Conservation (phyloP, 2,888 invertebrate genomes). For the Saturnia pavonia region DNA sequence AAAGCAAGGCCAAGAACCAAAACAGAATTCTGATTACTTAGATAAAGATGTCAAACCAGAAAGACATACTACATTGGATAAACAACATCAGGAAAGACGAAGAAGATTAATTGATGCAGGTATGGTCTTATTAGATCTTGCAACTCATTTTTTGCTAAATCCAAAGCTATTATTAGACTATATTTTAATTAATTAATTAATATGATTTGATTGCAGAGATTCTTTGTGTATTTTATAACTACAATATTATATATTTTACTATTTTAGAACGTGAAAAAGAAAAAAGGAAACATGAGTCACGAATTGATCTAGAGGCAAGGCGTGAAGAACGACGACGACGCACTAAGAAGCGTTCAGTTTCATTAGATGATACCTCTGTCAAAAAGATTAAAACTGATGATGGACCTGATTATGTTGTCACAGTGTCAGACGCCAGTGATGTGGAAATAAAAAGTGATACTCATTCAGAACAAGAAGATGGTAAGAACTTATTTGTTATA, state of each 20-base stretch:
- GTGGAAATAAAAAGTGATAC: conserved; percentile 74
- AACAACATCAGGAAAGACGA: conserved; percentile 82
- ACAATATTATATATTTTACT: conserved; percentile 16
- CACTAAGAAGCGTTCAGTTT: conserved; percentile 68
- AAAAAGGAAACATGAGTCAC: conserved; percentile 88
- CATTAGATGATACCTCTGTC: conserved; percentile 54
- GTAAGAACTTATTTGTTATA: conserved; percentile 37
- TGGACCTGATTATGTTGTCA: conserved; percentile 72
- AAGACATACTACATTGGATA: conserved; percentile 68
- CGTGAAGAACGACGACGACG: conserved; percentile 83
- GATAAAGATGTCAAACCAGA: conserved; percentile 71
- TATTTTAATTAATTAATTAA: not conserved
- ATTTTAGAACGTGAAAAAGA: conserved; percentile 87
- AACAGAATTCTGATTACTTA: conserved; percentile 68
- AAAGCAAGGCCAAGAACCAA: conserved; percentile 79
- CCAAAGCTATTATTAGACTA: not conserved
- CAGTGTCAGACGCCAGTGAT: conserved; percentile 76
- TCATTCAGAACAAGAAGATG: conserved; percentile 71
- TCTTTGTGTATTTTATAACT: not conserved
- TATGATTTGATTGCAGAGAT: not conserved
- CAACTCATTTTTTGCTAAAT: not conserved
- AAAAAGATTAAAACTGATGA: conserved; percentile 66
- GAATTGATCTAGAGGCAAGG: conserved; percentile 88
- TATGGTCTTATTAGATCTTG: conserved; percentile 40
- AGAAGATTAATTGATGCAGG: conserved; percentile 87